Evolutionary conservation across 37 sponge, comb jelly and placozoan species (phyloP).

Genomic region (Mnemiopsis leidyi): DNA sequence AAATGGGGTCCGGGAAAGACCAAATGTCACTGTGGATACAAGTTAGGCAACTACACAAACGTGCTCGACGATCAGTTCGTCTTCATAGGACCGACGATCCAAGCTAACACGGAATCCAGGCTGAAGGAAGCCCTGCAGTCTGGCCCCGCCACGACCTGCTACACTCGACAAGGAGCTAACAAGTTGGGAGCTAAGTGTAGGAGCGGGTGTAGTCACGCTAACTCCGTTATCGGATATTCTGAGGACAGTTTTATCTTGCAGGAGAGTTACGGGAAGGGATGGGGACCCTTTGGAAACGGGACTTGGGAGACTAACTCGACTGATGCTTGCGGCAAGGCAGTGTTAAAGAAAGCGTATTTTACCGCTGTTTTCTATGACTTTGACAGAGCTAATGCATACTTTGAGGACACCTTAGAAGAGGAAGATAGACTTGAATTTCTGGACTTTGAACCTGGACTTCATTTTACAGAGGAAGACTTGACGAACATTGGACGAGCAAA

Average conservation of each 20-base stretch:
- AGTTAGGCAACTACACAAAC: not conserved
- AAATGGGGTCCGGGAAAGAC: not conserved
- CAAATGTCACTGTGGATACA: not conserved
- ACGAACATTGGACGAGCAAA: not conserved
- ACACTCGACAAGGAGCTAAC: not conserved
- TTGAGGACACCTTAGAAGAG: not conserved
- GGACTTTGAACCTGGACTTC: not conserved
- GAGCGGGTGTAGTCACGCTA: slow-evolving; percentile 9
- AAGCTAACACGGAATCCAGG: not conserved
- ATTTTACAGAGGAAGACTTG: not conserved
- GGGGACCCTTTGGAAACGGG: not conserved
- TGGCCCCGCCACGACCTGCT: not conserved
- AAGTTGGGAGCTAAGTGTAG: not conserved
- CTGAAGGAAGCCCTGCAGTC: not conserved
- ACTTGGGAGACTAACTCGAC: not conserved
- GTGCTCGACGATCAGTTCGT: slow-evolving; percentile 55
- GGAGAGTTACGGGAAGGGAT: slow-evolving; percentile 19
- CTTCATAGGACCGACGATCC: not conserved
- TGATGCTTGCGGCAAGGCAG: not conserved
- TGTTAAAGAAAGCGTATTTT: not conserved
- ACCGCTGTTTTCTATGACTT: slow-evolving; percentile 16
- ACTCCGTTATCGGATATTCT: slow-evolving; percentile 24
- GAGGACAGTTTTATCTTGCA: not conserved
- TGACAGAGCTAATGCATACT: slow-evolving; percentile 60
- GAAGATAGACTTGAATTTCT: not conserved